Evolutionary conservation across 2,888 invertebrate species (phyloP).

Genomic region (Alloplasta piceator): DNA sequence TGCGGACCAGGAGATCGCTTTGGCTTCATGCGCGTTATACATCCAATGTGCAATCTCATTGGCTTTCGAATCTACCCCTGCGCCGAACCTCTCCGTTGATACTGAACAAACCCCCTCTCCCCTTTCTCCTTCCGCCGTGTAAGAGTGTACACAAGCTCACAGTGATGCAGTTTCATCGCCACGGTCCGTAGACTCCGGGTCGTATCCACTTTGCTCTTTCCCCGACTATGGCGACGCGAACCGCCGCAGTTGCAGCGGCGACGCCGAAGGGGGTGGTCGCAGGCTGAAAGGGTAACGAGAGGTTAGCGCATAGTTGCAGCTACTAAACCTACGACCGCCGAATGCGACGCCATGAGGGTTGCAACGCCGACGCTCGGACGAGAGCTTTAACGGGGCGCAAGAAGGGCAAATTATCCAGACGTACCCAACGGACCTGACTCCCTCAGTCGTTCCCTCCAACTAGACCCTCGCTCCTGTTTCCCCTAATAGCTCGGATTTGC

Average conservation of each 20-base stretch:
- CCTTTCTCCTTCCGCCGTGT: no score
- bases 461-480: constrained; percentile 46
- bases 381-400: constrained; percentile 65
- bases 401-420: constrained; percentile 73
- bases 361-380: constrained; percentile 47
- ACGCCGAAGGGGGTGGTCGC: not conserved
- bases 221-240: not conserved
- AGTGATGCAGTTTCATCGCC: constrained; percentile 40
- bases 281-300: constrained; percentile 1
- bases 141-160: constrained; percentile 31
- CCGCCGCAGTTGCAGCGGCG: constrained; percentile 1
- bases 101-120: no score
- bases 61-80: constrained; percentile 69
- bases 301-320: constrained; percentile 12
- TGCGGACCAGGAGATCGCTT: no score
- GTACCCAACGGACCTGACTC: constrained; percentile 50
- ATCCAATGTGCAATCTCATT: constrained; percentile 71
- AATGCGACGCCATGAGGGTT: constrained; percentile 18
- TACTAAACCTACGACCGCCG: constrained; percentile 13
- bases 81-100: constrained; percentile 18
- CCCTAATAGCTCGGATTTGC: constrained; percentile 74
- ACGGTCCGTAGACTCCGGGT: constrained; percentile 47
- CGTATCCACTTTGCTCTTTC: constrained; percentile 41
- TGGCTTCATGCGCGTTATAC: constrained; percentile 30
- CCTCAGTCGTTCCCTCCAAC: constrained; percentile 37